Percentiles rank a stretch among this genome's conserved stretches.
Evolutionary conservation across 2,797 vertebrate genomes (phyloP).

Genomic region (Sciaenops ocellatus): DNA sequence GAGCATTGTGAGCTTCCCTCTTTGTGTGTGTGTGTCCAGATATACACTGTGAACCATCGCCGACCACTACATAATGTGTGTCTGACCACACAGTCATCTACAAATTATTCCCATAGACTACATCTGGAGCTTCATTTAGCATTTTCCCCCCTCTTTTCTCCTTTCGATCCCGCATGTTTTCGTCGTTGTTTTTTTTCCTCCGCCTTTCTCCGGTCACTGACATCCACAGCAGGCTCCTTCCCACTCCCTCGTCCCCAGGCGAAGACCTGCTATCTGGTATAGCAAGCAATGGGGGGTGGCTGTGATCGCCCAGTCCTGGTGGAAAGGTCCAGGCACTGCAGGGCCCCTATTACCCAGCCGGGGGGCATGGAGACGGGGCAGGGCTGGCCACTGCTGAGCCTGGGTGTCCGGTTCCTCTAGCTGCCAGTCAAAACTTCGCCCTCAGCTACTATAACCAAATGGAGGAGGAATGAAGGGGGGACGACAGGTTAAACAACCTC

Average conservation of each 20-base stretch:
- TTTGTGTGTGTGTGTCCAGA: conserved; percentile 15
- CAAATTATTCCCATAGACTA: conserved; percentile 53
- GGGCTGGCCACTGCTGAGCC: conserved; percentile 78
- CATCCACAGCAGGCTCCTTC: conserved; percentile 80
- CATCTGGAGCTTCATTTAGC: conserved; percentile 66
- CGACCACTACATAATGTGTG: conserved; percentile 26
- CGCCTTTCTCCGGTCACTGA: conserved; percentile 75
- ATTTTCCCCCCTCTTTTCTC: conserved; percentile 30
- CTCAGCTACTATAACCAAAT: conserved; percentile 78
- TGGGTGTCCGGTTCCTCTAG: conserved; percentile 83
- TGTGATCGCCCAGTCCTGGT: conserved; percentile 72
- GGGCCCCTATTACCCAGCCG: conserved; percentile 77
- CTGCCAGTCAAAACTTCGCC: conserved; percentile 84
- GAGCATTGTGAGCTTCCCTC: conserved; percentile 18
- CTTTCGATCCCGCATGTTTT: conserved; percentile 64
- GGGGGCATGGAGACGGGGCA: conserved; percentile 79
- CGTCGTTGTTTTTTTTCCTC: conserved; percentile 28
- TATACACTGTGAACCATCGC: conserved; percentile 14
- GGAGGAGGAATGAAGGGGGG: conserved; percentile 68
- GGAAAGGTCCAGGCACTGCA: conserved; percentile 79
- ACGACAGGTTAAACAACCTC: conserved; percentile 81
- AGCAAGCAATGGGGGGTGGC: conserved; percentile 64
- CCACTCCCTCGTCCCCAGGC: conserved; percentile 78
- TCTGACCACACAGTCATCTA: conserved; percentile 52
- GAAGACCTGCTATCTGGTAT: conserved; percentile 75